Conservation (phyloP, 64 coral and sea anemone species). For the Catalaphyllia jardinei region DNA sequence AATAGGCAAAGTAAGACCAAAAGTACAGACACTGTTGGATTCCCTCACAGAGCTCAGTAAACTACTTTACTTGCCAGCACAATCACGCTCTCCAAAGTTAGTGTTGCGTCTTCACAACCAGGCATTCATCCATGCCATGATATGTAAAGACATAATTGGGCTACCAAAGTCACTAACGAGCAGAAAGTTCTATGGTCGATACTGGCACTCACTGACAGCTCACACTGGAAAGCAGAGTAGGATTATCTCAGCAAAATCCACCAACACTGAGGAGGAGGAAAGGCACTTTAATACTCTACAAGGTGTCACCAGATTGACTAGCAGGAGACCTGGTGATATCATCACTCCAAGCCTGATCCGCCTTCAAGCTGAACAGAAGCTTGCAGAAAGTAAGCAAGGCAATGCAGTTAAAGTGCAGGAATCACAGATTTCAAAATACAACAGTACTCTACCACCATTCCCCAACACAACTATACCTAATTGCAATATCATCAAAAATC, state of each 20-base stretch:
- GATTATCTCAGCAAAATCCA: slow-evolving; percentile 35
- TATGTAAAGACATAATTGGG: slow-evolving; percentile 49
- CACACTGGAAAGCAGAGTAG: slow-evolving; percentile 12
- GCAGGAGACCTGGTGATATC: slow-evolving; percentile 23
- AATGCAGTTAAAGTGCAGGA: slow-evolving; percentile 22
- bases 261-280: slow-evolving; percentile 59
- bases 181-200: background rate
- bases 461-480: slow-evolving; percentile 33
- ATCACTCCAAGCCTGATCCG: slow-evolving; percentile 19
- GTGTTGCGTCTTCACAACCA: slow-evolving; percentile 20
- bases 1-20: background rate
- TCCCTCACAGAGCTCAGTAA: background rate
- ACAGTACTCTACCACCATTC: slow-evolving; percentile 25
- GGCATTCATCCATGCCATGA: slow-evolving; percentile 32
- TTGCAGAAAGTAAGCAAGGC: slow-evolving; percentile 31
- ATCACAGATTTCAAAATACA: slow-evolving; percentile 38
- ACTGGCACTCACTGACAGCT: slow-evolving; percentile 26
- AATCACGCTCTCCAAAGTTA: slow-evolving; percentile 10
- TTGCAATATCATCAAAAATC: slow-evolving; percentile 3
- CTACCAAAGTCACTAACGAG: background rate
- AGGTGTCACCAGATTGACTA: slow-evolving; percentile 20
- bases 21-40: background rate
- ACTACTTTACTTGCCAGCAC: slow-evolving; percentile 5
- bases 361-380: slow-evolving; percentile 44
- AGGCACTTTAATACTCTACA: slow-evolving; percentile 50